Base-by-base conservation (phyloP, 92 coral and sea anemone genomes). In the Phenganax subtilis region DNA sequence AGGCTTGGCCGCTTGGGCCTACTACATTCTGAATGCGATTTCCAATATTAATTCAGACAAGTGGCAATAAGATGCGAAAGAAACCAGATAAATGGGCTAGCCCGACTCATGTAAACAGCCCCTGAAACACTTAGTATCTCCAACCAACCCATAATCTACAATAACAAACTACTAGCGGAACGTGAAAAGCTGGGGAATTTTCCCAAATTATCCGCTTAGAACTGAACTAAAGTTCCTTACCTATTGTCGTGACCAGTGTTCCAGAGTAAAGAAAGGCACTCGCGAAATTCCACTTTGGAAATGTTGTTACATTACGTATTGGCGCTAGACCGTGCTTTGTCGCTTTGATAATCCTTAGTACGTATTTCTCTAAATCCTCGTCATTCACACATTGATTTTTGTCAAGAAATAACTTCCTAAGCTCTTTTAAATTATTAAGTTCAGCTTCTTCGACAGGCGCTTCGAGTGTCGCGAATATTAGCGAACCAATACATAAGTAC, bases 231-330 rank as follows among this genome's bases (percentile, higher is more conserved):
- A 37, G 47, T 37, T 25, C 75, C 99, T 87, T 85, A 96, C 99
- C 99, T 70, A 96, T 96, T 25, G 99, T 96, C 6, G 99, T 96
- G 3, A 92, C 91, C 7, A 96, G 87, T 20, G 99, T 92, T 12
- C 99, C 99, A 6, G 99, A 92, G 84, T 92, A 96, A 88, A 96
- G 89, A 55, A 96, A 90, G 20, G 99, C 96, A 59, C 97, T 91
- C 3, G 96, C 99, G 71, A 92, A 96, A 54, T 90, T 92, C 99
- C 99, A 96, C 64, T 88, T 92, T 10, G 91, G 90, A 56, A 86
- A 86, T 60, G 88, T 88, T 51, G 90, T 90, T 11, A 85, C 90
- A 73, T 96, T 92, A 20, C 85, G 71, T 0, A 96, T 79, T 12
- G 96, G 96, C 20, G 86, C 84, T 6, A 96, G 86, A 27, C 99